These are phyloP conservation scores for Lepus europaeus DNA, from an alignment of 2,113 vertebrate genomes.

Conservation along the genomic window DNA sequence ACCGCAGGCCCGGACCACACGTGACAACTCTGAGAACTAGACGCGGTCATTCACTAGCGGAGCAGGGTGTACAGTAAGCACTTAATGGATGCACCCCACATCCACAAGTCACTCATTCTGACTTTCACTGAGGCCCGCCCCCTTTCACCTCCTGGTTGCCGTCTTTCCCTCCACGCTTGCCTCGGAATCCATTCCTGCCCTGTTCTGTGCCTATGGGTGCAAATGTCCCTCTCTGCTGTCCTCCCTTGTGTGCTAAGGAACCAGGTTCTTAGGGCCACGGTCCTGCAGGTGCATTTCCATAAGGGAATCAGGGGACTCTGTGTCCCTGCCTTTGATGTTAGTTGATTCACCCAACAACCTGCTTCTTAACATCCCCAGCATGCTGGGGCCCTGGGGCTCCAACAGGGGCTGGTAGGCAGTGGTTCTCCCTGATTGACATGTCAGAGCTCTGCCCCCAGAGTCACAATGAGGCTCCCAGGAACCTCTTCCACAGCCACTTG, in stretches of 20 bases:
- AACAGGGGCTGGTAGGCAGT: not conserved
- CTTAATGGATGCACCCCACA: fast-evolving
- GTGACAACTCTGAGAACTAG: not conserved
- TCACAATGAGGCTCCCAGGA: not conserved
- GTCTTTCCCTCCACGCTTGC: not conserved
- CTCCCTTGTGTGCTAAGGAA: not conserved
- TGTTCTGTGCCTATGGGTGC: not conserved
- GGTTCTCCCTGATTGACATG: not conserved
- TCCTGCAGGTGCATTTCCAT: not conserved
- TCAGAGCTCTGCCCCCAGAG: not conserved
- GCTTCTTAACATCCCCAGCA: not conserved
- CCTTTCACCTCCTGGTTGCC: not conserved
- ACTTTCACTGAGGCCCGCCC: too few species aligned
- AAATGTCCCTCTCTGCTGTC: not conserved
- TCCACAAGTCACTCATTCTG: not conserved
- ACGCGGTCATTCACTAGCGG: not conserved
- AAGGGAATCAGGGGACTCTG: not conserved
- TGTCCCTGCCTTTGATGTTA: not conserved
- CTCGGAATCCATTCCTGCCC: not conserved
- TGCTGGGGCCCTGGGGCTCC: not conserved
- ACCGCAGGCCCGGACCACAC: too few species aligned
- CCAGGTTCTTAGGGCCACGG: not conserved
- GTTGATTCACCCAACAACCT: not conserved
- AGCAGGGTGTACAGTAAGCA: not conserved
- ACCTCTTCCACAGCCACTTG: not conserved